These are phyloP conservation scores for Chloromyia formosa DNA, from an alignment of 2,888 invertebrate species.

Conservation along the genomic window DNA sequence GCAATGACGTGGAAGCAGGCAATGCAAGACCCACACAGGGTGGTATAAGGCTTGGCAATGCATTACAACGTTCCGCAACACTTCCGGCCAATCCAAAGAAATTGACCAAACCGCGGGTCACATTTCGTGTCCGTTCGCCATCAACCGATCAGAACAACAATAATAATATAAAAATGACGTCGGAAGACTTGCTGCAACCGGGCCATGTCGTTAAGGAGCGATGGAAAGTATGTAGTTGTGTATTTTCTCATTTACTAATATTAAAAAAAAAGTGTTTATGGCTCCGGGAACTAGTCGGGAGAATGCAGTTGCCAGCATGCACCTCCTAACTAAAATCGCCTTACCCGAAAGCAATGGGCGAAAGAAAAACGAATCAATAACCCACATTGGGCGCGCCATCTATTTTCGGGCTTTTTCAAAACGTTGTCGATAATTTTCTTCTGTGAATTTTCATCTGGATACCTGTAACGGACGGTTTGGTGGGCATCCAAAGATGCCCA, in stretches of 20 bases:
- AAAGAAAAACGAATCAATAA: too few species aligned
- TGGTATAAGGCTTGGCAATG: slow-evolving; percentile 53
- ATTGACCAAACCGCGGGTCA: slow-evolving; percentile 57
- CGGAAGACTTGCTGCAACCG: slow-evolving; percentile 92
- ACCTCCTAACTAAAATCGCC: too few species aligned
- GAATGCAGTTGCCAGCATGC: too few species aligned
- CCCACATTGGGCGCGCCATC: too few species aligned
- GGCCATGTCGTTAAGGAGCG: slow-evolving; percentile 98
- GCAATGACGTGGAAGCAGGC: slow-evolving; percentile 32
- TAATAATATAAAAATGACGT: slow-evolving; percentile 73
- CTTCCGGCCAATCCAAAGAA: slow-evolving; percentile 60
- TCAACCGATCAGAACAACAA: slow-evolving; percentile 51
- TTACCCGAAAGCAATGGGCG: too few species aligned
- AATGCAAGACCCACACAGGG: slow-evolving; percentile 29
- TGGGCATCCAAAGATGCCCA: too few species aligned
- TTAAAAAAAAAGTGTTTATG: background rate
- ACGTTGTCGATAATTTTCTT: too few species aligned
- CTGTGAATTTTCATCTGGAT: too few species aligned
- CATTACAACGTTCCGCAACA: slow-evolving; percentile 61
- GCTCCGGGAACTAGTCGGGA: too few species aligned
- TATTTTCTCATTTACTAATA: background rate
- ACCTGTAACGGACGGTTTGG: too few species aligned
- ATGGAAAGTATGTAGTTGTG: slow-evolving; percentile 86
- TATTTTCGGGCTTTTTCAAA: too few species aligned
- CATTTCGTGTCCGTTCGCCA: slow-evolving; percentile 58